Evolutionary conservation across 2,113 vertebrate species (phyloP), one percentile per base, ranked within the genome.

Genomic region (Mola mola): DNA sequence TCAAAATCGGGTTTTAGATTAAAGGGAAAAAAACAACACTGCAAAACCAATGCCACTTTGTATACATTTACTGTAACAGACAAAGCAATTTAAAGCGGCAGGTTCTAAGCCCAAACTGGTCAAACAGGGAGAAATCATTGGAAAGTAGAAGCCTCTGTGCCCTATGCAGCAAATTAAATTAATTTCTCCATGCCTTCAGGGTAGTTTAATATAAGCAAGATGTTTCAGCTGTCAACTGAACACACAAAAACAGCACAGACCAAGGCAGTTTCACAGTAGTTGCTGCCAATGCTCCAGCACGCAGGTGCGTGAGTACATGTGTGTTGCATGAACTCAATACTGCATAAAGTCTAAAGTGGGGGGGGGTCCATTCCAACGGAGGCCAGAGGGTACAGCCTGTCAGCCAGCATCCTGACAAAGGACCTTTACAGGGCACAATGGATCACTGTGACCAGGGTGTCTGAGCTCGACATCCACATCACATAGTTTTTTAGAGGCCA

Each of bases 161-260:
- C 19, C 33, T 41, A 7, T 16, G 53, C 16, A 50, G 56, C 50
- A 78, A 26, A 59, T 41, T 33, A 69, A 60, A 79, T 79, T 62
- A 56, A 81, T 82, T 53, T 59, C 53, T 52, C 8, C 29, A 43
- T 51, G 51, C 58, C 81, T 66, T 40, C 16, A 38, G 60, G 65
- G 47, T 13, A 50, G 36, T 73, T 81, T 58, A 73, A 81, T 58
- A 36, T 55, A 66, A 71, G 66, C 60, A 77, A 72, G 66, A 70
- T 72, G 56, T 76, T 86, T 82, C 78, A 82, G 68, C 81, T 81
- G 73, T 88, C 68, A 81, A 78, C 50, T 49, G 28, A 79, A 79
- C 20, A 61, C 55, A 72, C 22, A 76, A 73, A 77, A 78, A 75
- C 17, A 70, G 60, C 36, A 52, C 33, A 70, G 41, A 63, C 47